Evolutionary conservation across 2,113 vertebrate genomes (phyloP), one percentile per base, ranked within the genome.

Genomic region (Choloepus hoffmanni): DNA sequence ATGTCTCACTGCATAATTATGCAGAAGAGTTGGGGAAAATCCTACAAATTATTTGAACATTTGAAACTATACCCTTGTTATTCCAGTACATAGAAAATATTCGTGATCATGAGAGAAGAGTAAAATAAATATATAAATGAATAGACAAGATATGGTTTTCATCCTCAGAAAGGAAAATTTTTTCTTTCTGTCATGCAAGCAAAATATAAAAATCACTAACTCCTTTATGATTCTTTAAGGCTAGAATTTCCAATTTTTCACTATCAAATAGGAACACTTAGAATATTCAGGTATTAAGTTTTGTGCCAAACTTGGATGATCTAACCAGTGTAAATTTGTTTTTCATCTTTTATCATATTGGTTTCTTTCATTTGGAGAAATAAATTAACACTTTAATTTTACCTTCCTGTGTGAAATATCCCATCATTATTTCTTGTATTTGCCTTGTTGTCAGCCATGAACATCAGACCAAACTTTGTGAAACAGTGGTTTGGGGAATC

Each of bases 1-100:
- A 82, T 85, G 36, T 83, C 33, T 63, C 48, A 76, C 18, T 77
- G 23, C 45, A 58, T 85, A 96, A 84, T 89, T 90, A 78, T 15
- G 48, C 48, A 48, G 48, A 76, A 48, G 73, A 76, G 40, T 76
- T 13, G 48, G 43, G 26, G 73, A 8, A 76, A 48, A 48, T n/a
- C 43, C 48, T 48, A 48, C 43, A 6, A 45, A 26, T 48, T 48
- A 30, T 48, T 28, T 76, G 73, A 76, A 76, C 10, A 76, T 30
- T 76, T 48, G 30, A 76, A 76, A 18, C 30, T 26, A 48, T 76
- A 48, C 13, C 26, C 13, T 45, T 74, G 24, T 74, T 45, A 48
- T 76, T 11, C 36, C 26, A 48, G 28, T 76, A 4, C 26, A n/a
- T n/a, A 13, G 73, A 76, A 43, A 76, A 48, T 48, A 76, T 76